Evolutionary conservation across 2,113 vertebrate species (phyloP).

Genomic region (Alouatta palliata): DNA sequence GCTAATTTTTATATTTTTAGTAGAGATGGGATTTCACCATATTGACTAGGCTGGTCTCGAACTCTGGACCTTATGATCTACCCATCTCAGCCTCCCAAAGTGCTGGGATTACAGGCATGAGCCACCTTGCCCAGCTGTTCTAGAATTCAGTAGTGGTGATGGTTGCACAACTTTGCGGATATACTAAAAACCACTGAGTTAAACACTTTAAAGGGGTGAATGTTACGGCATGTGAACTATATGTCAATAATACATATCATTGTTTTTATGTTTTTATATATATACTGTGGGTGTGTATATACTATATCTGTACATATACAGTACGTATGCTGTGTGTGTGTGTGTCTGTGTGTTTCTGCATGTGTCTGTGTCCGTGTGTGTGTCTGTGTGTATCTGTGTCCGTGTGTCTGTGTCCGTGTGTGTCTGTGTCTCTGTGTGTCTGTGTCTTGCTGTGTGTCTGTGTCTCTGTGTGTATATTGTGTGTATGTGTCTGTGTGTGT

Average conservation of each 20-base stretch:
- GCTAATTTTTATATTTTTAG: too few relatives aligned
- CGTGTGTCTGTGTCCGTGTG: background rate
- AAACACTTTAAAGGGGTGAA: background rate
- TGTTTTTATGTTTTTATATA: background rate
- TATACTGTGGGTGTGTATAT: too few relatives aligned
- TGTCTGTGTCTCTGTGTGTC: background rate
- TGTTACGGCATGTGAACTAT: background rate
- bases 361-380: fast-evolving
- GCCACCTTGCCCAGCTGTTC: background rate
- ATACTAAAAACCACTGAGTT: background rate
- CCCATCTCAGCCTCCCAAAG: too few relatives aligned
- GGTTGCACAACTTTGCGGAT: background rate
- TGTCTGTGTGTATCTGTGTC: background rate
- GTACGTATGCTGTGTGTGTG: too few relatives aligned
- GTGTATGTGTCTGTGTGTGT: background rate
- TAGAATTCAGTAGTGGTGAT: background rate
- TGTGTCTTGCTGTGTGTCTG: too few relatives aligned
- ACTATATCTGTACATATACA: too few relatives aligned
- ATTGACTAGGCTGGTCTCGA: too few relatives aligned
- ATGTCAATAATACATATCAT: background rate
- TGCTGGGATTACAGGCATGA: too few relatives aligned
- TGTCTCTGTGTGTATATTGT: too few relatives aligned
- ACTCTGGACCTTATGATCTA: too few relatives aligned
- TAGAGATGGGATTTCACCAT: too few relatives aligned
- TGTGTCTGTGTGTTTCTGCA: fast-evolving